These are phyloP conservation scores for Psittacula echo DNA, from an alignment of 2,797 vertebrate genomes.

Conservation along the genomic window DNA sequence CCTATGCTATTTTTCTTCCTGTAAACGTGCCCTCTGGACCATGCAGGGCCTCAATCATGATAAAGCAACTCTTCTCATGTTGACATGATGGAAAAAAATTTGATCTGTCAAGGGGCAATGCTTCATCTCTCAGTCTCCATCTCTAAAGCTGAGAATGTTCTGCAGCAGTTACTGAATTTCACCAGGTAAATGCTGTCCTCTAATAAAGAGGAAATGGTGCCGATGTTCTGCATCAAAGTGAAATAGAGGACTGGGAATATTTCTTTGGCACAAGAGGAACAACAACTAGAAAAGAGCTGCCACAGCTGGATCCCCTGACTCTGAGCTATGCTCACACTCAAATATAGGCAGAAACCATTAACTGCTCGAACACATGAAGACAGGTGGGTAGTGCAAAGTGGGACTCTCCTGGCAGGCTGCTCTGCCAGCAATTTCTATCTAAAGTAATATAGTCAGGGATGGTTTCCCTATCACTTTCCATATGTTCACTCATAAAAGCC, in stretches of 20 bases:
- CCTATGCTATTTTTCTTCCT: not conserved
- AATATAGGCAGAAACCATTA: not conserved
- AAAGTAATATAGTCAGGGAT: not conserved
- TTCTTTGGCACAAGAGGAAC: not conserved
- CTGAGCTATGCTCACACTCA: not conserved
- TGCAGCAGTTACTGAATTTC: not conserved
- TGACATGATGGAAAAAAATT: not conserved
- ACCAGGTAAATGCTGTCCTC: not conserved
- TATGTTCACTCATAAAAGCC: not conserved
- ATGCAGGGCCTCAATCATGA: not conserved
- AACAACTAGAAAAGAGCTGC: not conserved
- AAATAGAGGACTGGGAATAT: not conserved
- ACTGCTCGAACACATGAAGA: not conserved
- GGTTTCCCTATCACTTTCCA: not conserved
- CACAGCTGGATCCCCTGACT: not conserved
- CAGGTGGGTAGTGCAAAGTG: not conserved
- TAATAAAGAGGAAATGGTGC: not conserved
- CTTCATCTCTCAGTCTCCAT: not conserved
- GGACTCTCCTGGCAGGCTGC: not conserved
- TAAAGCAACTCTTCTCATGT: not conserved
- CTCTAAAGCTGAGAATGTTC: not conserved
- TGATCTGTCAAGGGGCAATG: not conserved
- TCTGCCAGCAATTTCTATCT: not conserved
- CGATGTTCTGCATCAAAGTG: accelerated
- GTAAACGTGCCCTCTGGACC: not conserved